Evolutionary conservation across 2,797 vertebrate species (phyloP).

Genomic region (Rhadinocentrus ornatus): DNA sequence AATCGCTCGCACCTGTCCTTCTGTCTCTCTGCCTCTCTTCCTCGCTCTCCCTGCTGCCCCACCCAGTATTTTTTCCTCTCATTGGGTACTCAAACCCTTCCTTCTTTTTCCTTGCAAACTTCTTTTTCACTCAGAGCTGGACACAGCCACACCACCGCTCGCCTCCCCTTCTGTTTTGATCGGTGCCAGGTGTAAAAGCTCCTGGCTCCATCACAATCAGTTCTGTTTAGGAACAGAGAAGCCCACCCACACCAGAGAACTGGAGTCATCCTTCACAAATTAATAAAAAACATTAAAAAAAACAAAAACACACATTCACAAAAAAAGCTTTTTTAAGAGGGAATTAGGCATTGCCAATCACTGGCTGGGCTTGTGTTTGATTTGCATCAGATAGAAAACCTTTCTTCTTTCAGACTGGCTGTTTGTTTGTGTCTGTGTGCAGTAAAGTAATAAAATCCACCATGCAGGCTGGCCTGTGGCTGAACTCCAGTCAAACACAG

Average conservation of each 20-base stretch:
- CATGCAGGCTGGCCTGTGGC: conserved; percentile 36
- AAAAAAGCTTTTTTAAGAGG: conserved; percentile 55
- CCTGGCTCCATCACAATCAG: conserved; percentile 70
- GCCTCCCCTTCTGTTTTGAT: conserved; percentile 55
- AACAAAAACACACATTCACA: conserved; percentile 29
- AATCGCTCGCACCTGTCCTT: conserved; percentile 81
- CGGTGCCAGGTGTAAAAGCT: conserved; percentile 77
- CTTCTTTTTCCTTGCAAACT: conserved; percentile 45
- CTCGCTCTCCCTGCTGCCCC: conserved; percentile 37
- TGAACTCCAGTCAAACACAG: conserved; percentile 46
- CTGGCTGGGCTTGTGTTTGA: conserved; percentile 66
- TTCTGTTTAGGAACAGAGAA: conserved; percentile 57
- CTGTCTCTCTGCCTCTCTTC: conserved; percentile 44
- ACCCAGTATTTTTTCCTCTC: conserved; percentile 49
- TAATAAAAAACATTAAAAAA: neutral
- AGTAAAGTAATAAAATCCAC: conserved; percentile 56
- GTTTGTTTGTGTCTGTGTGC: conserved; percentile 15
- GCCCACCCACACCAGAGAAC: conserved; percentile 63
- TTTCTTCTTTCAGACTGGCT: conserved; percentile 55
- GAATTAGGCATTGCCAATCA: conserved; percentile 56
- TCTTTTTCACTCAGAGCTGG: conserved; percentile 39
- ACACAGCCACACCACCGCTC: conserved; percentile 31
- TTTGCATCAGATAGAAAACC: conserved; percentile 70
- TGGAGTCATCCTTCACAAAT: conserved; percentile 61
- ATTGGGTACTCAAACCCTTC: conserved; percentile 50